Evolutionary conservation across 2,113 vertebrate species (phyloP).

Genomic region (Pipra filicauda): DNA sequence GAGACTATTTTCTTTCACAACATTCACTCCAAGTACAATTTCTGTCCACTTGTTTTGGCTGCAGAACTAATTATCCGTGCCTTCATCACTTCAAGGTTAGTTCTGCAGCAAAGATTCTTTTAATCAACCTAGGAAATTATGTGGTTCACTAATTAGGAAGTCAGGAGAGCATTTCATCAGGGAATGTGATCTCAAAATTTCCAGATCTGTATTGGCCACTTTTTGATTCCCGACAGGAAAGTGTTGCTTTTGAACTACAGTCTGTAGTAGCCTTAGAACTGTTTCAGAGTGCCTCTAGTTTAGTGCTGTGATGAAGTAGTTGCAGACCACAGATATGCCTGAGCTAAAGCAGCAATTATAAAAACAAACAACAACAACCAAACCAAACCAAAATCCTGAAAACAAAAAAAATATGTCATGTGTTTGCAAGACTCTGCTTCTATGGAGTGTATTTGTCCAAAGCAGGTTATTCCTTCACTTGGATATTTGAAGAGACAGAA

Average conservation of each 20-base stretch:
- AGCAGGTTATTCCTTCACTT: background rate
- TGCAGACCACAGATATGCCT: background rate
- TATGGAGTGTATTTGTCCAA: background rate
- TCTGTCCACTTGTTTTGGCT: background rate
- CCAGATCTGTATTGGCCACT: background rate
- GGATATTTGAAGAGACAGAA: background rate
- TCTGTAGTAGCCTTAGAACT: background rate
- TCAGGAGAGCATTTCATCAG: background rate
- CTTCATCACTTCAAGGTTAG: background rate
- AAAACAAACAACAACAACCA: background rate
- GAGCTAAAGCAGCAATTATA: background rate
- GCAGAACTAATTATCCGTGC: background rate
- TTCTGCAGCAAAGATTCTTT: background rate
- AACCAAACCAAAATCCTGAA: background rate
- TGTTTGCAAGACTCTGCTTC: background rate
- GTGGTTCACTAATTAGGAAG: background rate
- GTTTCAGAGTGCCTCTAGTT: background rate
- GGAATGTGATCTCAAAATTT: background rate
- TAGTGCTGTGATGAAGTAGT: background rate
- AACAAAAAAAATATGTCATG: background rate
- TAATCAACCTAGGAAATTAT: background rate
- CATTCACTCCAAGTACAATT: background rate
- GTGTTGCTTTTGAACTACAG: background rate
- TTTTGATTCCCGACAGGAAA: background rate
- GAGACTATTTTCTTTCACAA: background rate